Evolutionary conservation across 2,888 invertebrate species (phyloP), one percentile per base, ranked within the genome.

Genomic region (Drosophila dives): DNA sequence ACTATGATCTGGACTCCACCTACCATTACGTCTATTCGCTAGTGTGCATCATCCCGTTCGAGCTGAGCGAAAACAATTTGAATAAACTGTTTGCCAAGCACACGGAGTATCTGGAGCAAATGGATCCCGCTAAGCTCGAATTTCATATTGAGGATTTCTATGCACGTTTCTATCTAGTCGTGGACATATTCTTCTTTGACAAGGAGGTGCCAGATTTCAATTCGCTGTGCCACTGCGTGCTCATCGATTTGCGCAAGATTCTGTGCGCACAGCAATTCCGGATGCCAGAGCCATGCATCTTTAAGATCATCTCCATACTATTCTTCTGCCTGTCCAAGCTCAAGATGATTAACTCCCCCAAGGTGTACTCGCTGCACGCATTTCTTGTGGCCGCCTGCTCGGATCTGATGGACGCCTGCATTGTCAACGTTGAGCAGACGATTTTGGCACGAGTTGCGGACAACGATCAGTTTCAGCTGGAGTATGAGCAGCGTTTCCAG

Each of bases 21-120:
- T 98, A 97, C 92, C 96, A 97, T 93, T 99, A 98, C 91, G 95
- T 98, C 83, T 95, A 98, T 93, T 98, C 98, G 92, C 94, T 96
- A 73, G 94, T 94, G 74, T 97, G 97, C 92, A 94, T 95, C 72
- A 94, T 96, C 85, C 95, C 97, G 42, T 99, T 99, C 94, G 98
- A 98, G 88, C 97, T 98, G 49, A 98, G 98, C 23, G 96, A 97
- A 89, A 97, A 97, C 51, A 99, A 99, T 93, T 94, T 99, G 54
- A 95, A 95, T 63, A 95, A 97, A 89, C 94, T 96, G 74, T 95
- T 96, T 92, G 95, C 95, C 77, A 95, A 96, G 89, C 96, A 96
- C 91, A 94, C 94, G 1, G 95, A 95, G 83, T 95, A 94, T 90
- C 93, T 95, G 83, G 95, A 95, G 75, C 92, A 94, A 70, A 81